Conservation (phyloP, 1,140 invertebrate species). For the Drosophila melanica region DNA sequence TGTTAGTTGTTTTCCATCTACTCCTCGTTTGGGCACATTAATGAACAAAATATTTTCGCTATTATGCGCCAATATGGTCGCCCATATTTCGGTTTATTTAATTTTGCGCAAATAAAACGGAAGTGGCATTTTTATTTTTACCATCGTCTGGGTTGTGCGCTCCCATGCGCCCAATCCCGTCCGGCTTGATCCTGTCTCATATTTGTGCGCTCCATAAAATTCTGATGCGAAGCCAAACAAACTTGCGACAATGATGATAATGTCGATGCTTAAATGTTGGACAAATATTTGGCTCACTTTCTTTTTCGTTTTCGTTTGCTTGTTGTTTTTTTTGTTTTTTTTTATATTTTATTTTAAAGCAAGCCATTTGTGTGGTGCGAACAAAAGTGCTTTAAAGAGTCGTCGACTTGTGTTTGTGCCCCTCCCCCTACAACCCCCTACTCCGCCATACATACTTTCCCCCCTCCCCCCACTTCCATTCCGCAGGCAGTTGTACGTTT, state of each 20-base stretch:
- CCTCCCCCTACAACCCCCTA: not conserved
- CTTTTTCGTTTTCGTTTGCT: slow-evolving; percentile 21
- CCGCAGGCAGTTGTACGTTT: slow-evolving; percentile 67
- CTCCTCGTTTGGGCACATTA: slow-evolving; percentile 59
- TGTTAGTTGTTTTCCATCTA: slow-evolving; percentile 61
- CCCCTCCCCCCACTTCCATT: not conserved
- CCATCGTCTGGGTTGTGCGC: slow-evolving; percentile 32
- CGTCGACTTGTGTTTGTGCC: slow-evolving; percentile 19
- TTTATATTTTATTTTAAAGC: slow-evolving; percentile 58
- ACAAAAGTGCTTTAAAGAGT: slow-evolving; percentile 57
- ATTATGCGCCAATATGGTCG: slow-evolving; percentile 82
- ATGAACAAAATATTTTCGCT: slow-evolving; percentile 80
- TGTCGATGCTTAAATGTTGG: slow-evolving; percentile 57
- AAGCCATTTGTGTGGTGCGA: slow-evolving; percentile 67
- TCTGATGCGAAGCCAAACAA: slow-evolving; percentile 69
- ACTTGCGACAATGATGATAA: slow-evolving; percentile 76
- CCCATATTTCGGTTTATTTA: slow-evolving; percentile 83
- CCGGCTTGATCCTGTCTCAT: slow-evolving; percentile 49
- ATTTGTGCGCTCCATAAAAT: slow-evolving; percentile 77
- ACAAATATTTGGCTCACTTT: slow-evolving; percentile 54
- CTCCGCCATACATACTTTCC: no score
- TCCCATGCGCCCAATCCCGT: not conserved
- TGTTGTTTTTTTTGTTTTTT: not conserved
- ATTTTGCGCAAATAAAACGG: slow-evolving; percentile 82
- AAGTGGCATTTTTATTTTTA: slow-evolving; percentile 78